Conservation (phyloP, 2,797 vertebrate species). For the Austrolebias charrua region DNA sequence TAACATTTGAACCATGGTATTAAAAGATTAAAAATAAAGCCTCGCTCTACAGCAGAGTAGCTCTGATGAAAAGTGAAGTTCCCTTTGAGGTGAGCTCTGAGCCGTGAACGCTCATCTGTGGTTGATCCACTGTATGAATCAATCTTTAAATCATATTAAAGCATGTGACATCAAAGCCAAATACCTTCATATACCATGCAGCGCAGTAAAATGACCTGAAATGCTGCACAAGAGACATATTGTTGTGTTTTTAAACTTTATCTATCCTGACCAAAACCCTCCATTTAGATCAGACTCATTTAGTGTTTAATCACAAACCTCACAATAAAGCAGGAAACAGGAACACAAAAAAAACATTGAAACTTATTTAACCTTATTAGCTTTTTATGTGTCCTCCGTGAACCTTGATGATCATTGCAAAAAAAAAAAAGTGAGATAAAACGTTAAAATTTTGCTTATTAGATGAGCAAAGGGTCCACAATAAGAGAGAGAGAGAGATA, state of each 20-base stretch:
- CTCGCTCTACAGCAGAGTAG: constrained; percentile 42
- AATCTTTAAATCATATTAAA: constrained; percentile 50
- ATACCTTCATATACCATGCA: constrained; percentile 18
- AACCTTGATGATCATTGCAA: too few relatives aligned
- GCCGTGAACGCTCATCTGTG: too few relatives aligned
- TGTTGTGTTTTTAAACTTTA: constrained; percentile 3
- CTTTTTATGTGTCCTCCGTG: too few relatives aligned
- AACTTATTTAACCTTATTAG: background rate
- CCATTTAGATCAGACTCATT: constrained; percentile 32
- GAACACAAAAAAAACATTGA: constrained; percentile 12
- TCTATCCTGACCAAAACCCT: background rate
- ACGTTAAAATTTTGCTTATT: too few relatives aligned
- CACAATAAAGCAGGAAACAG: constrained; percentile 38
- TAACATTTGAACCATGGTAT: constrained; percentile 55
- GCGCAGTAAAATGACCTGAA: background rate
- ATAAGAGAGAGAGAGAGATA: too few relatives aligned
- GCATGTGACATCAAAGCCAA: constrained; percentile 60
- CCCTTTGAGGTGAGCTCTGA: constrained; percentile 72
- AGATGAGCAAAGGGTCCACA: too few relatives aligned
- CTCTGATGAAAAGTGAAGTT: constrained; percentile 69
- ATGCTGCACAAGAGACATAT: background rate
- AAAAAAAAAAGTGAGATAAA: too few relatives aligned
- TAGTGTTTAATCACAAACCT: constrained; percentile 38
- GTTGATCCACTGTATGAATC: constrained; percentile 64
- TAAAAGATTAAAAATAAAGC: constrained; percentile 78